Base-by-base conservation (phyloP, 2,888 invertebrate species). In the Nephrocerus scutellatus region DNA sequence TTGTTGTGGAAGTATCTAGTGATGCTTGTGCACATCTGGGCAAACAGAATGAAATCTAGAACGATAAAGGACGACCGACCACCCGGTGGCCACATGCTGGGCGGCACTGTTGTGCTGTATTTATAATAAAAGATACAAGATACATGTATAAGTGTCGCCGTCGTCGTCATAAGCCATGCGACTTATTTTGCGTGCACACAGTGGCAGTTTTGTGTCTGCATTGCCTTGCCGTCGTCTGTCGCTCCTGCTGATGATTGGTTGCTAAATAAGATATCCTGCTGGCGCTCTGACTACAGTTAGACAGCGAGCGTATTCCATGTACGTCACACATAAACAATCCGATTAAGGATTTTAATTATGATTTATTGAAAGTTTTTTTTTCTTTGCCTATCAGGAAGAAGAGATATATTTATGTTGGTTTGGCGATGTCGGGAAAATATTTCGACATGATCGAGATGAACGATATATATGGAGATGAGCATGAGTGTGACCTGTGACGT, bases 261-360 rank as follows among this genome's bases (percentile, higher is more conserved):
- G n/a, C n/a, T n/a, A 32, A 26, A 38, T 38, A 32, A 38, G 38
- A 38, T 32, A 38, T 38, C 32, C 38, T 20, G 32, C 38, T 31
- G 38, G 26, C 24, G 30, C 21, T 10, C 12, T 25, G 15, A 4
- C 10, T 13, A 13, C 14, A 13, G 10, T 10, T 9, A 10, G 20
- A 31, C 4, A 18, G 22, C 22, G n/a, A 14, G 2, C 15, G 8
- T 15, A n/a, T 30, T 20, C 19, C 8, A 31, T 34, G 25, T 18
- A 18, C 26, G 18, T 25, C 25, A 6, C 14, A 19, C 25, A 25
- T 14, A 6, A 6, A 16, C 28, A 38, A 32, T 21, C 32, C 32
- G 38, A 32, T 38, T 38, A 38, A 32, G 21, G 21, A 15, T 16
- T 31, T 25, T 37, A 37, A 37, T 31, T 37, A 37, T 37, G 32